Evolutionary conservation across 2,888 invertebrate species (phyloP).

Genomic region (Rhingia rostrata): DNA sequence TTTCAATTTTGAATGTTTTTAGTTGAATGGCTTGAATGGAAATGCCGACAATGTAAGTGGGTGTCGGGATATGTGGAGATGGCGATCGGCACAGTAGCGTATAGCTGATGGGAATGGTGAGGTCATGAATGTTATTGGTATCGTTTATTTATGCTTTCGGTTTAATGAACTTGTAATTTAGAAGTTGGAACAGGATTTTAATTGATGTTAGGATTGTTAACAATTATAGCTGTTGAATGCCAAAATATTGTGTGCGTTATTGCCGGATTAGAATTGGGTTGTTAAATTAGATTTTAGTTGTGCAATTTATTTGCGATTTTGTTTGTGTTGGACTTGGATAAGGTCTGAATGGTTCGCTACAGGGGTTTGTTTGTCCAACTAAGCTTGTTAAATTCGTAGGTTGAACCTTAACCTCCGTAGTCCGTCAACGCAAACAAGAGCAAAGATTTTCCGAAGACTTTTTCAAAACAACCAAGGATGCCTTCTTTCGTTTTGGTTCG

Average conservation of each 20-base stretch:
- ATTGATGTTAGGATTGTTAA: constrained; percentile 56
- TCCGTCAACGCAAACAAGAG: too few relatives aligned
- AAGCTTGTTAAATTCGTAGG: too few relatives aligned
- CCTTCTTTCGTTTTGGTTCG: too few relatives aligned
- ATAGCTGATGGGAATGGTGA: constrained; percentile 8
- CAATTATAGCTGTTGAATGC: constrained; percentile 30
- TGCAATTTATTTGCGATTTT: neutral
- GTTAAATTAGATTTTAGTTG: neutral
- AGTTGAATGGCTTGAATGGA: constrained; percentile 65
- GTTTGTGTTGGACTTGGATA: too few relatives aligned
- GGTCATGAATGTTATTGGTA: constrained; percentile 61
- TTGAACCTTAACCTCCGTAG: too few relatives aligned
- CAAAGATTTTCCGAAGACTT: too few relatives aligned
- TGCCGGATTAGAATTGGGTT: neutral
- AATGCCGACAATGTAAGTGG: constrained; percentile 56
- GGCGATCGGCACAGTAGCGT: neutral
- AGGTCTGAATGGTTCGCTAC: too few relatives aligned
- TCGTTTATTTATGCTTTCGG: constrained; percentile 54
- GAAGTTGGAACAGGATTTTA: constrained; percentile 58
- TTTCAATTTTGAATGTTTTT: constrained; percentile 72
- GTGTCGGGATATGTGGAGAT: neutral
- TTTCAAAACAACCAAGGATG: too few relatives aligned
- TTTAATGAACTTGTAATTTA: constrained; percentile 70
- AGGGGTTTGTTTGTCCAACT: too few relatives aligned
- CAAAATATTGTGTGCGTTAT: neutral